These are phyloP conservation scores for Gryllus longicercus DNA, from an alignment of 2,888 invertebrate species.

Conservation along the genomic window DNA sequence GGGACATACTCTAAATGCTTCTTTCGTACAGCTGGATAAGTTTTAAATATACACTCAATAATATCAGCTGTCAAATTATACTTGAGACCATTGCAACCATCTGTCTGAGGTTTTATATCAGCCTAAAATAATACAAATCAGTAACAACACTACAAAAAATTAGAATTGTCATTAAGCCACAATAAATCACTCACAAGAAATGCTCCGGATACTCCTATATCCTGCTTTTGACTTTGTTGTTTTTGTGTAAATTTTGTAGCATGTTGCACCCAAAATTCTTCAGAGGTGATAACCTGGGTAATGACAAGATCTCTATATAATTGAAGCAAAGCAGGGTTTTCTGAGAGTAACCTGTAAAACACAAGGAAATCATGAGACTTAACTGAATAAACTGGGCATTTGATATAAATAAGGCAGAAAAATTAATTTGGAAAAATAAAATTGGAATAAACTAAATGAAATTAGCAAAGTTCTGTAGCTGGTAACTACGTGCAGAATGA, in stretches of 20 bases:
- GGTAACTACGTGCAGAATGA: too few relatives aligned
- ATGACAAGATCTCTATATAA: conserved; percentile 96
- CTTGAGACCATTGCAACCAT: conserved; percentile 93
- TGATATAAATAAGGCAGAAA: too few relatives aligned
- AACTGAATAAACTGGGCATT: not conserved
- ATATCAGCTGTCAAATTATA: conserved; percentile 96
- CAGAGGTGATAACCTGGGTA: conserved; percentile 90
- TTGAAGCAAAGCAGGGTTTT: conserved; percentile 87
- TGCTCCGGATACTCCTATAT: conserved; percentile 73
- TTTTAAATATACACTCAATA: conserved; percentile 97
- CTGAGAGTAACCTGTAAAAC: conserved; percentile 67
- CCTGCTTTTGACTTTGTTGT: conserved; percentile 72
- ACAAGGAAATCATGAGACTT: not conserved
- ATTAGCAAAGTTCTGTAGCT: too few relatives aligned
- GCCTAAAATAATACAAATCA: conserved; percentile 54
- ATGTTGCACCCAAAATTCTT: conserved; percentile 96
- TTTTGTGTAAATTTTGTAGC: conserved; percentile 69
- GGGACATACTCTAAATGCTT: conserved; percentile 97
- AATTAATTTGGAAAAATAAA: too few relatives aligned
- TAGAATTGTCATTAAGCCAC: too few relatives aligned
- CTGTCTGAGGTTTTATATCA: conserved; percentile 94
- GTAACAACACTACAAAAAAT: too few relatives aligned
- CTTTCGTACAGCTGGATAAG: conserved; percentile 96
- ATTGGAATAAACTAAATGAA: too few relatives aligned
- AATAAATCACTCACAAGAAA: conserved; percentile 50